Evolutionary conservation across 2,888 invertebrate genomes (phyloP), one percentile per base, ranked within the genome.

Genomic region (Drosophila testacea): DNA sequence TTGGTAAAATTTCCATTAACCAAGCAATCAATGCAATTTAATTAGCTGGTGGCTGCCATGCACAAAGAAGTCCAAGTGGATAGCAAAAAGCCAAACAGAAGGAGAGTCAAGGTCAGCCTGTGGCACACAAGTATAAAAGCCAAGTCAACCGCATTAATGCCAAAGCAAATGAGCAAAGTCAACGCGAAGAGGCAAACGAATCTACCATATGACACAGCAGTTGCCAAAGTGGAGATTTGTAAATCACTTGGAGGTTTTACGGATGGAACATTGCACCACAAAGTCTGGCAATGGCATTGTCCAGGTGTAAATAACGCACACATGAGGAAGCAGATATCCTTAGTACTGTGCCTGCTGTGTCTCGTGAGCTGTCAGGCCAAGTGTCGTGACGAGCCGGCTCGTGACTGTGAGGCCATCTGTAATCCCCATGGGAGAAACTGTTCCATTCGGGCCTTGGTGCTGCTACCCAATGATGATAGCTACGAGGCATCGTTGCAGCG

Each of bases 381-480:
- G n/a, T 91, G 91, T 38, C 90, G 91, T 1, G 79, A 81, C 34
- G 90, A 91, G 62, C 82, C 90, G 7, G 84, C 82, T 11, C 90
- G 92, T 1, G 67, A 83, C 0, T 91, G 92, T 30, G 92, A 91
- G 51, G 83, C 91, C 4, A 90, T 91, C 34, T 92, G 91, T 52
- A 77, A 75, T 52, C 42, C 65, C 2, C 69, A 44, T 52, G 77
- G 60, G 1, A 30, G 30, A 4, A 84, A 91, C 69, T 96, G 96
- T 88, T 94, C 94, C 47, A 93, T 96, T 44, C 93, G 95, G 56
- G 95, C 95, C 0, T 95, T 95, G 2, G 93, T 96, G 22, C 92
- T 96, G 69, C 90, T 96, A 64, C 95, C 96, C 0, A 93, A 93
- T 57, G 94, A 94, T 82, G 92, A 93, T 28, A 90, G 91, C 0